A percentile compares a stretch with the other conserved stretches of the same genome.
phyloP scores from a whole-genome alignment of 2,113 vertebrate species.

The Pseudorhombus dupliciocellatus region DNA sequence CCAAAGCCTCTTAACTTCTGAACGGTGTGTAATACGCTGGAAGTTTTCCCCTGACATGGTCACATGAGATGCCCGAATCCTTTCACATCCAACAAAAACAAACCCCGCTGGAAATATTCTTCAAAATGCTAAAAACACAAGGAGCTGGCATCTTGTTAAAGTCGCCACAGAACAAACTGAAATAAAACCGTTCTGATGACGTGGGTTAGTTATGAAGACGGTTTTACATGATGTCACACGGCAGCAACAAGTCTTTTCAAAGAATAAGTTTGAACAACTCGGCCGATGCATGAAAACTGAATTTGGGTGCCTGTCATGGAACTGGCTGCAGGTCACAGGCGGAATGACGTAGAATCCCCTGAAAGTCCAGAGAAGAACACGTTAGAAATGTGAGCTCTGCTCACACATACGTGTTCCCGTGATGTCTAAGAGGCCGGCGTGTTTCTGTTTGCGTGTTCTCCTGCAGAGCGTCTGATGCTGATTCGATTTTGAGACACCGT shows the following conservation, averaged over 20 bases:
- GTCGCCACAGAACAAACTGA: neutral
- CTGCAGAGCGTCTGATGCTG: no score
- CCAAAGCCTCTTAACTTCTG: constrained; percentile 15
- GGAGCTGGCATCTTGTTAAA: neutral
- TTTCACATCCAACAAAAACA: neutral
- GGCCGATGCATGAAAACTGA: neutral
- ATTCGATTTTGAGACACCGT: no score
- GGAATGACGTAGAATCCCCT: neutral
- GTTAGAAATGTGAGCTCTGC: neutral
- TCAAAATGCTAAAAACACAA: neutral
- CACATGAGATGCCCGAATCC: neutral
- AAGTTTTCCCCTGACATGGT: neutral
- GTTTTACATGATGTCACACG: constrained; percentile 4
- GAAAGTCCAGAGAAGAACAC: neutral
- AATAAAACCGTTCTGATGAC: neutral
- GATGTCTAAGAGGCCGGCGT: no score
- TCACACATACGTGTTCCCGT: no score
- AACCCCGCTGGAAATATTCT: neutral
- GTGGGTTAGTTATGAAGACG: neutral
- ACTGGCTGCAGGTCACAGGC: neutral
- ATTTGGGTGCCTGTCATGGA: neutral
- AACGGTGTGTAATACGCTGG: constrained; percentile 1
- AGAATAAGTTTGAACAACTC: neutral
- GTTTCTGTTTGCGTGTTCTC: no score
- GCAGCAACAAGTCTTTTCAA: constrained; percentile 1